Percentiles rank a stretch among this genome's conserved stretches.
Evolutionary conservation across 2,113 vertebrate species (phyloP).

Genomic region (Tetrax tetrax): DNA sequence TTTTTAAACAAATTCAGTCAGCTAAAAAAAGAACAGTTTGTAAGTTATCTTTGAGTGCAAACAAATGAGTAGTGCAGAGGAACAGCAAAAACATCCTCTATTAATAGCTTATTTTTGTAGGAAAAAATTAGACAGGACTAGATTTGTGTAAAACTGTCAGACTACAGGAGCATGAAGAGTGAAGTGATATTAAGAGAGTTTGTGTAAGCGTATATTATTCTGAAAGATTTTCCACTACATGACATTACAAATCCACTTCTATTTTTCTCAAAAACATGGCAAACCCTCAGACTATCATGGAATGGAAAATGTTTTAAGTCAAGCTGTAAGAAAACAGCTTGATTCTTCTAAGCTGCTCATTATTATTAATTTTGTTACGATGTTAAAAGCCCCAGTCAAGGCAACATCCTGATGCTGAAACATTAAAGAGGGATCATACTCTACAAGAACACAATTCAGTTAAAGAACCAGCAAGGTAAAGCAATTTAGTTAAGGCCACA

Average conservation of each 20-base stretch:
- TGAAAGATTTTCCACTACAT: neutral
- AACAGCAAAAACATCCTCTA: neutral
- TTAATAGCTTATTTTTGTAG: conserved; percentile 16
- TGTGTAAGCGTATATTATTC: neutral
- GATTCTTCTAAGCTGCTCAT: neutral
- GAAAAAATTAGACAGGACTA: neutral
- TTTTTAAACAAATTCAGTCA: neutral
- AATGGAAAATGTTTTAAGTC: neutral
- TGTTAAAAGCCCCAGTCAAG: neutral
- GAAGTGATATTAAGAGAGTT: neutral
- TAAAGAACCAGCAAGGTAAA: neutral
- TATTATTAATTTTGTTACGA: neutral
- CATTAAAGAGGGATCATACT: neutral
- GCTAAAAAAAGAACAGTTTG: neutral
- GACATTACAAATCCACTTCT: neutral
- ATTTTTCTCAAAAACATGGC: neutral
- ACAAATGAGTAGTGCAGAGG: neutral
- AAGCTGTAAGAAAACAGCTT: neutral
- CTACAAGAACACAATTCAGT: neutral
- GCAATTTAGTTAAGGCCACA: neutral
- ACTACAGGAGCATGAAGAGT: neutral
- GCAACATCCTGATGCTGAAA: neutral
- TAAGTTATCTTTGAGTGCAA: conserved; percentile 16
- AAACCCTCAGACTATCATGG: neutral
- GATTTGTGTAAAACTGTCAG: neutral